Evolutionary conservation across 2,797 vertebrate species (phyloP), one percentile per base, ranked within the genome.

Genomic region (Cichlasoma orientale): DNA sequence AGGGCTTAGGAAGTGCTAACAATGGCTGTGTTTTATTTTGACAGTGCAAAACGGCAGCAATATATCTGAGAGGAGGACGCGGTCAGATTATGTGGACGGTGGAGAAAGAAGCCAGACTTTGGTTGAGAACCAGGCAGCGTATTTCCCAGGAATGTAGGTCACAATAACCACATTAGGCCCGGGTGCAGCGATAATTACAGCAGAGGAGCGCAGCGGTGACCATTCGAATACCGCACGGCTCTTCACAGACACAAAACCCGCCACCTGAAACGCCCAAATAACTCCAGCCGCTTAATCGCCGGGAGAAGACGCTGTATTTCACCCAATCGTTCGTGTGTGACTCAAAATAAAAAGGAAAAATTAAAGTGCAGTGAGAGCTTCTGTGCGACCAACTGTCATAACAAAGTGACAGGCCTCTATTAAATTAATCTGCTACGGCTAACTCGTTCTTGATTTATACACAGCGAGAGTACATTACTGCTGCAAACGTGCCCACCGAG

Each of bases 91-190:
- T 81, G 81, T 58, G 88, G 85, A 88, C 80, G 7, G 82, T 9
- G 55, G 84, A 88, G 88, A 84, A 78, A 72, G 79, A 82, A 82
- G 61, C 73, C 78, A 82, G 90, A 88, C 79, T 84, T 50, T 10
- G 81, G 82, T 82, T 61, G 68, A 83, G 86, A 83, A 85, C 63
- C 0, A 82, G 76, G 86, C 86, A 86, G 88, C 63, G 38, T 84
- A 82, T 88, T 92, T 90, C 89, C 82, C 84, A 88, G 90, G 92
- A 94, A 95, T 95, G 93, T 95, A 89, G 94, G 94, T 94, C 94
- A 93, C 83, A 86, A 80, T 91, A 92, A 95, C 93, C 92, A 93
- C 91, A 92, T 94, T 94, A 94, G 87, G 87, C 83, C 80, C 53
- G 90, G 85, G 75, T 81, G 89, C 87, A 86, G 85, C 63, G 31